phyloP scores from a whole-genome alignment of 2,888 invertebrate genomes.

The Trachelus iudaicus region DNA sequence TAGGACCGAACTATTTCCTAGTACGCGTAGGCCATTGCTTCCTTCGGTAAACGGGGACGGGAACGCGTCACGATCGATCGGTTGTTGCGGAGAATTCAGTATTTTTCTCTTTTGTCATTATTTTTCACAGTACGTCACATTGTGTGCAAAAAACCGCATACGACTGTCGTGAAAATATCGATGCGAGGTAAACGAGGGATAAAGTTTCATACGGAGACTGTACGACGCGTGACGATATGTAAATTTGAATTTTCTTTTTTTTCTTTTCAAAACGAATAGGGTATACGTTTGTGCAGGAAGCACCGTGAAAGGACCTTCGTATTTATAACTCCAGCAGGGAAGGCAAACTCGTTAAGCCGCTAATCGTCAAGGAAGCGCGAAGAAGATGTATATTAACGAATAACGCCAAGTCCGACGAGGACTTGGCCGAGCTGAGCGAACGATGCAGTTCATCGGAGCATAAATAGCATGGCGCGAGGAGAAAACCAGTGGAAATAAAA shows the following conservation, averaged over 20 bases:
- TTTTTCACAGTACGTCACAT: constrained; percentile 14
- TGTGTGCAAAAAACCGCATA: not conserved
- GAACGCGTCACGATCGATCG: not conserved
- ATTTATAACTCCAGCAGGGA: not conserved
- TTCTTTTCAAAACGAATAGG: not conserved
- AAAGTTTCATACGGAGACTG: constrained; percentile 19
- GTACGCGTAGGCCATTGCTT: not conserved
- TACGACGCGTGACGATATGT: not conserved
- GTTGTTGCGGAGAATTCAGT: not conserved
- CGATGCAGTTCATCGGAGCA: constrained; percentile 54
- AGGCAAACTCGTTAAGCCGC: not conserved
- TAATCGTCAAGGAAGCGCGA: not conserved
- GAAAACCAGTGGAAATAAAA: constrained; percentile 4
- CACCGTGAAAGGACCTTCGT: not conserved
- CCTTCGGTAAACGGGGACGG: not conserved
- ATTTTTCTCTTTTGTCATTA: not conserved
- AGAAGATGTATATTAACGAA: not conserved
- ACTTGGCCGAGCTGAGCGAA: constrained; percentile 14
- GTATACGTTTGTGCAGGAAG: not conserved
- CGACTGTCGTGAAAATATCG: constrained; percentile 22
- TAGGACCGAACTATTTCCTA: too few species aligned
- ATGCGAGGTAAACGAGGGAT: constrained; percentile 25
- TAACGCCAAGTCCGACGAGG: not conserved
- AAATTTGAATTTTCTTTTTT: not conserved
- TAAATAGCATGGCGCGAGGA: constrained; percentile 35